Evolutionary conservation across 2,888 invertebrate species (phyloP).

Genomic region (Stratiomys singularior): DNA sequence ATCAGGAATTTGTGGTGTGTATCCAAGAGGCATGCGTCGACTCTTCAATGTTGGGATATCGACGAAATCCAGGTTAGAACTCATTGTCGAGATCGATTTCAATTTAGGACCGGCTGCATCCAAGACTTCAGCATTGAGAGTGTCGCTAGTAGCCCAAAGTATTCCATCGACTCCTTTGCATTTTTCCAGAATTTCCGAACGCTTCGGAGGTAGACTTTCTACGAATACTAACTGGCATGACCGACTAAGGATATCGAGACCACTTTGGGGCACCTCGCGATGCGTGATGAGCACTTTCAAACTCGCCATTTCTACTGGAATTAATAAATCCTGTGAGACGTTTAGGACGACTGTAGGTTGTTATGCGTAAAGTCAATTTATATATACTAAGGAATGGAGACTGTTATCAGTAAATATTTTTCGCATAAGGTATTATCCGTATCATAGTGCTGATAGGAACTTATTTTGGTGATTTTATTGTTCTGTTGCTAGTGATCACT

Average conservation of each 20-base stretch:
- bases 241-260: conserved; percentile 70
- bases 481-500: no score
- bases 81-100: conserved; percentile 79
- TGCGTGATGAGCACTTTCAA: conserved; percentile 74
- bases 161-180: conserved; percentile 51
- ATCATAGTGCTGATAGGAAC: no score
- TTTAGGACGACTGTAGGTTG: no score
- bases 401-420: no score
- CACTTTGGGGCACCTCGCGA: conserved; percentile 71
- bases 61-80: conserved; percentile 84
- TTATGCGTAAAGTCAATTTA: no score
- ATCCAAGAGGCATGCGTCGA: conserved; percentile 75
- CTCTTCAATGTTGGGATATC: conserved; percentile 74
- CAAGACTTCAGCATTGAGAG: conserved; percentile 48
- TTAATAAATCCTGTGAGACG: no score
- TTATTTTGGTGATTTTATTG: no score
- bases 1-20: conserved; percentile 77
- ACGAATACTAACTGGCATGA: conserved; percentile 66
- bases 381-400: no score
- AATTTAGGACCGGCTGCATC: conserved; percentile 67
- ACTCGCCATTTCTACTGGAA: not conserved
- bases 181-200: conserved; percentile 48
- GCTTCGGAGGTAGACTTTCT: conserved; percentile 46
- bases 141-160: conserved; percentile 50
- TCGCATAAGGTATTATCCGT: no score